Evolutionary conservation across 2,113 vertebrate species (phyloP).

Genomic region (Tursiops truncatus): DNA sequence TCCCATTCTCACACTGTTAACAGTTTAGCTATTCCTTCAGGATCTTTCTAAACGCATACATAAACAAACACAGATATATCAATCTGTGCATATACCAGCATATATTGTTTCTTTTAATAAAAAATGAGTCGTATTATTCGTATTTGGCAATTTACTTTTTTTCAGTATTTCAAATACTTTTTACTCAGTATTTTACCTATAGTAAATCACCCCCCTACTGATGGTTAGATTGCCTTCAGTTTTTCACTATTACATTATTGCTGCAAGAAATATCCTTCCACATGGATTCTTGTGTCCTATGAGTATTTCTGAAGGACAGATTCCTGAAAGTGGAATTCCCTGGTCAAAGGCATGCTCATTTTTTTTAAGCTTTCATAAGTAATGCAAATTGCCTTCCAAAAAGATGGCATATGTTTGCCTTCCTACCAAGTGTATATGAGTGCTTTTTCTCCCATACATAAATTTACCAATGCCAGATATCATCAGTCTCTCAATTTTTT

Average conservation of each 20-base stretch:
- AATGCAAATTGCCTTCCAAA: neutral
- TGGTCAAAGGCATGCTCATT: neutral
- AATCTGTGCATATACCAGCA: neutral
- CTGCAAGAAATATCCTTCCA: neutral
- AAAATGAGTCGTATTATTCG: neutral
- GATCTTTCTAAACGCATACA: neutral
- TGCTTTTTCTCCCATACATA: neutral
- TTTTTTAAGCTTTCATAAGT: neutral
- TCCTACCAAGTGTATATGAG: neutral
- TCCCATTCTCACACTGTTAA: neutral
- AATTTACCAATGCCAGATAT: neutral
- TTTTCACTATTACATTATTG: neutral
- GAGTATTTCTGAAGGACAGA: neutral
- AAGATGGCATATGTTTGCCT: neutral
- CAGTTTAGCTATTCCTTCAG: neutral
- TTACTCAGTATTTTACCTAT: neutral
- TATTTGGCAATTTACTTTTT: neutral
- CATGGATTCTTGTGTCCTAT: neutral
- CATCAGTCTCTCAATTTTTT: neutral
- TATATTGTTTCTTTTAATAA: slow-evolving; percentile 20
- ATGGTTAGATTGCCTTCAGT: neutral
- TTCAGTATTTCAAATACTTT: neutral
- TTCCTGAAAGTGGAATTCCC: neutral
- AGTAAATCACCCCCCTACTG: neutral
- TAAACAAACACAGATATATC: neutral